Conservation (phyloP, 2,113 vertebrate species). For the Paramormyrops kingsleyae region DNA sequence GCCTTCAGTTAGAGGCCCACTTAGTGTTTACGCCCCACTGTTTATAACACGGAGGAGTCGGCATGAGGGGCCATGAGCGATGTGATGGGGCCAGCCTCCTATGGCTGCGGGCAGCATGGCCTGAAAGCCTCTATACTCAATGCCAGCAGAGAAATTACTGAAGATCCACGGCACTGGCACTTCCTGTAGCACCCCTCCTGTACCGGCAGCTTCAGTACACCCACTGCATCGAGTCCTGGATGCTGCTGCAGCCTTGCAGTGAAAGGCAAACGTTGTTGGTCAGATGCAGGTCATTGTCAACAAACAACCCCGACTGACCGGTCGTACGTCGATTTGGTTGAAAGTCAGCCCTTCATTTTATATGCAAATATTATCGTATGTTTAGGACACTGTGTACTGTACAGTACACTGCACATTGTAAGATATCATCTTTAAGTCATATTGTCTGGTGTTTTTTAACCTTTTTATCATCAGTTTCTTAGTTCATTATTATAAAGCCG, state of each 20-base stretch:
- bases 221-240: not conserved
- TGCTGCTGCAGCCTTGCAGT: not conserved
- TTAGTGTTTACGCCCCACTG: not conserved
- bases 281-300: not conserved
- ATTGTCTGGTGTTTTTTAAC: no score
- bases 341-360: no score
- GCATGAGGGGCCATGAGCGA: not conserved
- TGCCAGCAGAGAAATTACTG: not conserved
- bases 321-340: no score
- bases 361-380: no score
- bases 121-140: not conserved
- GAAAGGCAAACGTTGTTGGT: not conserved
- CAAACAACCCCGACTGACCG: no score
- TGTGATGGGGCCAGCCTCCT: not conserved
- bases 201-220: not conserved
- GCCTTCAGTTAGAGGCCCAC: not conserved
- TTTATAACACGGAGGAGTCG: not conserved
- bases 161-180: not conserved
- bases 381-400: no score
- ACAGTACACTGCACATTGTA: no score
- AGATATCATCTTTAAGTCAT: no score
- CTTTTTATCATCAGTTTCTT: no score
- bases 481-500: no score
- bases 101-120: not conserved
- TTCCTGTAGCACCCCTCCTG: not conserved